Base-by-base conservation (phyloP, 2,888 invertebrate genomes). In the Volucella inanis region DNA sequence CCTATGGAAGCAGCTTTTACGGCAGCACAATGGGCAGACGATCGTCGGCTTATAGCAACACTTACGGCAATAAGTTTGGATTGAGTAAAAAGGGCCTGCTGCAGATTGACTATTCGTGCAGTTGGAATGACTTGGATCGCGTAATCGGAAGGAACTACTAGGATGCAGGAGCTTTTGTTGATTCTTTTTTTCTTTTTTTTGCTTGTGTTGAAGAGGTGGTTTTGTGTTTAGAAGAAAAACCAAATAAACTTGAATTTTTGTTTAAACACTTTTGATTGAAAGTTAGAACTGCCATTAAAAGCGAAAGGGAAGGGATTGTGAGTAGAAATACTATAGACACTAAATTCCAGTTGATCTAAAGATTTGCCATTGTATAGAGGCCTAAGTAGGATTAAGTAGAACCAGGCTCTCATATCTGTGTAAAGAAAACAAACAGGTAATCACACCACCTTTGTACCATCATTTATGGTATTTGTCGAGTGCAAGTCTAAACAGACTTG, bases 51-150 rank as follows among this genome's bases (percentile, higher is more conserved):
- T 91, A 91, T 87, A 89, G 90, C 87, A 91, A 90, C 89, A 91
- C 90, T 88, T 92, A 91, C 87, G 89, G 88, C 11, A 90, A 90
- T 89, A 91, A 90, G 89, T 91, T 96, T 91, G 95, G 96, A 87
- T 92, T 96, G 81, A 96, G 95, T 89, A 94, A 95, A 88, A 96
- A 96, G 89, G 96, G 96, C 70, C 94, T 96, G 89, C 93, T 96
- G 61, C 95, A 96, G 92, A 96, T 96, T 88, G 96, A 96, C 90
- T 96, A 96, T 89, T 96, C 96, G 1, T 95, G 94, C 91, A 96
- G 95, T 92, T 96, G 96, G 96, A 95, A 95, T 91, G 96, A 95
- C 76, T 93, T 96, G 85, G 95, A 96, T 90, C 94, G 96, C 89
- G 95, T 96, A 88, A 96, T 96, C 89, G 93, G 90, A 31, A 88